Conservation (phyloP, 1,140 invertebrate species). For the Micrasema minimum region DNA sequence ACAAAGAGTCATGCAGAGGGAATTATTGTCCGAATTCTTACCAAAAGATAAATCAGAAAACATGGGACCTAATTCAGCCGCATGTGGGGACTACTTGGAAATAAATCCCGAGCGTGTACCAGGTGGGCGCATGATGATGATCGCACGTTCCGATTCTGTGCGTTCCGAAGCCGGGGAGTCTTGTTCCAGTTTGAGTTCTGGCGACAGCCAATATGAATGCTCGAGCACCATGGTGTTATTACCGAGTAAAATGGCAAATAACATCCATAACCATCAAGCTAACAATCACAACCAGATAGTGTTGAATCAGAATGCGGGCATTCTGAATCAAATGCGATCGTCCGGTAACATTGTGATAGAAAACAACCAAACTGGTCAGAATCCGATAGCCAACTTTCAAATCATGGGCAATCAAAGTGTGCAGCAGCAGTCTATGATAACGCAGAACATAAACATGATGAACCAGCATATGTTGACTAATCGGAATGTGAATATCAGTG, state of each 20-base stretch:
- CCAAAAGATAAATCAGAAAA: slow-evolving; percentile 41
- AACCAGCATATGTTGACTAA: slow-evolving; percentile 58
- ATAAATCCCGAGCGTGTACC: slow-evolving; percentile 32
- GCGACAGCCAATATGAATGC: slow-evolving; percentile 45
- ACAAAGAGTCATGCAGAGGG: slow-evolving; percentile 41
- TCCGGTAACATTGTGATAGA: slow-evolving; percentile 56
- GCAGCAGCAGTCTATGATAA: slow-evolving; percentile 65
- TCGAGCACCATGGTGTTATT: slow-evolving; percentile 45
- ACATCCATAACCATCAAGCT: slow-evolving; percentile 40
- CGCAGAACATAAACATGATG: slow-evolving; percentile 66
- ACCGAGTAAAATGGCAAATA: slow-evolving; percentile 33
- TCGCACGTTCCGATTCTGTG: slow-evolving; percentile 45
- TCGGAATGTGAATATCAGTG: slow-evolving; percentile 4
- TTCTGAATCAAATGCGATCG: slow-evolving; percentile 58
- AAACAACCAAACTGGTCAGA: slow-evolving; percentile 2
- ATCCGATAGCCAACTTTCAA: slow-evolving; percentile 62
- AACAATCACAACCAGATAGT: slow-evolving; percentile 49
- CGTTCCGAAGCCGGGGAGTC: slow-evolving; percentile 48
- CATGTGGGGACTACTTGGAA: slow-evolving; percentile 41
- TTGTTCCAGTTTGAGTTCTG: slow-evolving; percentile 50
- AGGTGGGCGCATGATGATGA: slow-evolving; percentile 17
- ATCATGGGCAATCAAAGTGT: slow-evolving; percentile 64
- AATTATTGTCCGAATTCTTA: slow-evolving; percentile 40
- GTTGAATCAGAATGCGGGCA: slow-evolving; percentile 54
- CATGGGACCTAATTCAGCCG: neutral